phyloP scores from a whole-genome alignment of 2,888 invertebrate genomes.

The Dysmachus trigonus region DNA sequence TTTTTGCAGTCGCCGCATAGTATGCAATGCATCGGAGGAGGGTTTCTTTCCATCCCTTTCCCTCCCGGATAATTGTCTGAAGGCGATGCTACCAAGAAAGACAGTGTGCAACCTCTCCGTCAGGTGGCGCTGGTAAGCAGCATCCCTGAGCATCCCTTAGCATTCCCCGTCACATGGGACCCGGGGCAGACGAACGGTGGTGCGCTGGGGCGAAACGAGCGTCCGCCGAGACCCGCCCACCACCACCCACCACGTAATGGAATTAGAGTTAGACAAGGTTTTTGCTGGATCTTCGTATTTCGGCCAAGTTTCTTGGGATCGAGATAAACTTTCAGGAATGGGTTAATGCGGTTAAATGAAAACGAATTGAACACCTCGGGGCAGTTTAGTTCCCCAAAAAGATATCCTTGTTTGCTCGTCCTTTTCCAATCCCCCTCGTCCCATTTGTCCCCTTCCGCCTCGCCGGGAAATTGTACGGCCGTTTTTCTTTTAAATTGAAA shows the following conservation, averaged over 20 bases:
- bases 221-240: neutral
- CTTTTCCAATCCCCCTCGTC: neutral
- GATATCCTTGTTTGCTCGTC: constrained; percentile 12
- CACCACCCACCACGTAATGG: constrained; percentile 9
- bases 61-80: neutral
- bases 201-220: neutral
- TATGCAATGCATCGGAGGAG: neutral
- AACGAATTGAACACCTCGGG: constrained; percentile 52
- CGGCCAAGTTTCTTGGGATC: constrained; percentile 38
- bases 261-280: constrained; percentile 41
- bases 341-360: constrained; percentile 53
- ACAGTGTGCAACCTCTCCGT: constrained; percentile 20
- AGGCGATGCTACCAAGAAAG: constrained; percentile 50
- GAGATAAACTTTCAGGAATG: constrained; percentile 25
- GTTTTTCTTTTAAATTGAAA: constrained; percentile 40
- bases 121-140: neutral
- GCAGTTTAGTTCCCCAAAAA: constrained; percentile 35
- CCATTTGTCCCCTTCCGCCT: neutral
- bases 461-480: constrained; percentile 6
- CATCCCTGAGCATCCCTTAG: neutral
- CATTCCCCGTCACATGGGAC: neutral
- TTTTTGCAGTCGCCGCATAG: constrained; percentile 7
- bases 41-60: constrained; percentile 19
- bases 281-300: constrained; percentile 24
- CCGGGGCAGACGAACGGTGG: neutral